Base-by-base conservation (phyloP, 2,113 vertebrate genomes). In the Craseonycteris thonglongyai region DNA sequence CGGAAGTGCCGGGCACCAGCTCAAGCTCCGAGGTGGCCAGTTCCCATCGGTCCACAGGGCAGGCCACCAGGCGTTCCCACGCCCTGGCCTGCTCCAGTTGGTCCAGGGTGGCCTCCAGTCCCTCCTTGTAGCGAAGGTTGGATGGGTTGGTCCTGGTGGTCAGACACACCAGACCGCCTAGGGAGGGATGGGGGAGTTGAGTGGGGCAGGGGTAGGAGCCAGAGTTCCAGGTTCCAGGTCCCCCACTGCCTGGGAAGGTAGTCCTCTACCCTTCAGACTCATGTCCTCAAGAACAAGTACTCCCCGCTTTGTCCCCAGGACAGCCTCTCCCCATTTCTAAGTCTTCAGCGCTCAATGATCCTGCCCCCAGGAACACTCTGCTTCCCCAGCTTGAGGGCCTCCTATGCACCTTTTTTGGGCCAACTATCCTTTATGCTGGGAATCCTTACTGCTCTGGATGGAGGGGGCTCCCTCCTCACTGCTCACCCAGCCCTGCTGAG, bases 111-210 rank as follows among this genome's bases (percentile, higher is more conserved):
- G 24, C 74, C 81, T 99, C 98, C 97, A 99, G 96, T 1, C 97
- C 92, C 0, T 58, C 96, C 96, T 99, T 99, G 98, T 99, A 99
- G 0, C 40, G 90, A 75, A 97, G 40, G 94, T 99, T 99, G 2
- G 98, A 98, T 0, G 2, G 21, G 93, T 99, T 99, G 86, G 94
- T 96, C 96, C 99, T 98, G 0, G 99, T 99, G 0, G 99, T 99
- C 98, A 99, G 98, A 97, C 99, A 99, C 78, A 99, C 51, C 56
- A 98, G 98, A 11, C 99, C 99, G 9, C 99, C 99, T 99, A 94
- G 2, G 0, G 7, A 10, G 59, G n/a, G 71, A 49, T 1, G 42
- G 33, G 11, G 16, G 1, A 28, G 56, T 40, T 5, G 61, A 88
- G 59, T 54, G 1, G 9, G 82, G 22, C 6, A 11, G 80, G 33